Evolutionary conservation across 2,888 invertebrate genomes (phyloP), one percentile per base, ranked within the genome.

Genomic region (Lasioglossum malachurum): DNA sequence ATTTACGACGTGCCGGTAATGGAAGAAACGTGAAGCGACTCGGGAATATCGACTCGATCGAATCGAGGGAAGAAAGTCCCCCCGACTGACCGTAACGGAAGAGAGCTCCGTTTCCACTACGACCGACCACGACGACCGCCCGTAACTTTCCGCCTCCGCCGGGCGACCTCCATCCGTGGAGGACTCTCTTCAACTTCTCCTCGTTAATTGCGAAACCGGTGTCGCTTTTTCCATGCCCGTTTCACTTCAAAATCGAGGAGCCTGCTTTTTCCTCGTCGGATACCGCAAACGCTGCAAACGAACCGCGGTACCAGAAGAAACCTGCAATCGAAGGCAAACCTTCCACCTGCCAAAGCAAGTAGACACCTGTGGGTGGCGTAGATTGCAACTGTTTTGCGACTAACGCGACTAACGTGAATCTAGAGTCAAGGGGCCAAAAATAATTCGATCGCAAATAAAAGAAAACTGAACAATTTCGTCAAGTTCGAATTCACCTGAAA

Each of bases 21-120:
- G 93, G 92, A 92, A 92, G 91, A 91, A 93, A 92, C 92, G 92
- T 93, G 93, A 92, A 91, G 90, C 91, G 92, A 92, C 92, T 92
- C 82, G 89, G 87, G 88, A 91, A 93, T 93, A 93, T 92, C 92
- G 87, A 81, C 31, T 31, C 90, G 92, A 92, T 93, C 86, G 87
- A 83, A 92, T 90, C 90, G 84, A 64, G 75, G 83, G 83, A 86
- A 83, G 86, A 84, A 87, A 88, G 87, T 85, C 71, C 74, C 53
- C 49, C 71, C 7, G 78, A 77, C 74, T 64, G 79, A 86, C 80
- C 81, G 88, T 88, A 79, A 88, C 88, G 83, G 88, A 75, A 31
- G 57, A 76, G 75, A 81, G 81, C 57, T 38, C 75, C 79, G 82
- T 82, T 88, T 84, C 88, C 81, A 82, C 35, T 57, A 60, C 60